Percentiles rank a stretch among this genome's conserved stretches.
Evolutionary conservation across 2,113 vertebrate species (phyloP).

Genomic region (Tachycineta bicolor): DNA sequence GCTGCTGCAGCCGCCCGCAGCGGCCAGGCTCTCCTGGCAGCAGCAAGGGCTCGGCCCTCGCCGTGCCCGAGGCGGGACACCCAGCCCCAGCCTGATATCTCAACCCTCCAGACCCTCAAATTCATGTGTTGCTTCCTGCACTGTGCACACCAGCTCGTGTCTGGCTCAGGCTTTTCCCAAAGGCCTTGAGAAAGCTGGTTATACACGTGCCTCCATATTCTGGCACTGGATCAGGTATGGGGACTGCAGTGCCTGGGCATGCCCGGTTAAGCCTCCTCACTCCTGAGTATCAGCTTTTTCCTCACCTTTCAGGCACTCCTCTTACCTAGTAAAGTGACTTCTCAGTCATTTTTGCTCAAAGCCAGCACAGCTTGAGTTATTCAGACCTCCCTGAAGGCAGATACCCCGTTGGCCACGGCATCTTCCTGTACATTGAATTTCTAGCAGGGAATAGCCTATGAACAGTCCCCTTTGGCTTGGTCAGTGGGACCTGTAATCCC

Average conservation of each 20-base stretch:
- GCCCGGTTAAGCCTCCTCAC: neutral
- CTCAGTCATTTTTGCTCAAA: neutral
- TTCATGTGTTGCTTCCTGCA: neutral
- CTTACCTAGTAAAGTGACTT: neutral
- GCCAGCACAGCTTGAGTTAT: neutral
- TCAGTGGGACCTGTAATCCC: neutral
- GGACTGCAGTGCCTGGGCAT: neutral
- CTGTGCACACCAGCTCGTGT: neutral
- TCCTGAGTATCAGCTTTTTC: neutral
- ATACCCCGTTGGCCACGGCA: neutral
- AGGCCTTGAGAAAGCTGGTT: neutral
- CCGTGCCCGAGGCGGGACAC: fast-evolving
- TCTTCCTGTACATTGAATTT: neutral
- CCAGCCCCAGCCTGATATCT: neutral
- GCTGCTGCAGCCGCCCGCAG: neutral
- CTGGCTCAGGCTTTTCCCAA: neutral
- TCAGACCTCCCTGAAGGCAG: neutral
- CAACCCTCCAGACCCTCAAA: neutral
- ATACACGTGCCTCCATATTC: fast-evolving
- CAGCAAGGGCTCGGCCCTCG: neutral
- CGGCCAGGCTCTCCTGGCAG: neutral
- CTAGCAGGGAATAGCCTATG: neutral
- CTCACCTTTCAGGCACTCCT: neutral
- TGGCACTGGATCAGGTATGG: neutral
- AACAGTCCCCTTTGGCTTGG: neutral